Conservation (phyloP, 2,113 vertebrate genomes). For the Cygnus atratus region DNA sequence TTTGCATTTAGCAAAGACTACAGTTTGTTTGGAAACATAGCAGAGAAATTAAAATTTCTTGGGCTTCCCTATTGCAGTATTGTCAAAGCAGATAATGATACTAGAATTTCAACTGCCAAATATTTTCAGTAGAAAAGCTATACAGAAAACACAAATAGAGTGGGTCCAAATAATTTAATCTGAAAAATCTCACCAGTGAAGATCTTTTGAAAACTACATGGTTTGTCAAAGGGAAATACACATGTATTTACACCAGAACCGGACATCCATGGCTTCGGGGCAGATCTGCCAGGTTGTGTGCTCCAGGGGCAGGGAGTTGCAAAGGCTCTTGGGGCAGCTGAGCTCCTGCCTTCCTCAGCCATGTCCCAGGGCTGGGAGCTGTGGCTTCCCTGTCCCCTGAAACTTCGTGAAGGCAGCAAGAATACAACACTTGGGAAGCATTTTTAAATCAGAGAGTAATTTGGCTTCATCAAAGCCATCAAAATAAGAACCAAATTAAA, state of each 20-base stretch:
- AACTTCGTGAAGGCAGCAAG: not conserved
- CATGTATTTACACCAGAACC: not conserved
- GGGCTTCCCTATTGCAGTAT: not conserved
- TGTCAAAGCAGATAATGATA: not conserved
- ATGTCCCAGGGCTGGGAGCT: not conserved
- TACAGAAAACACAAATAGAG: not conserved
- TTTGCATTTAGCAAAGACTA: not conserved
- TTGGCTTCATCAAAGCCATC: not conserved
- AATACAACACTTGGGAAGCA: not conserved
- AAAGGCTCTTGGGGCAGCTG: not conserved
- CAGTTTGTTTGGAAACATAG: not conserved
- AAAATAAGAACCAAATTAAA: not conserved
- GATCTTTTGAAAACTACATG: not conserved
- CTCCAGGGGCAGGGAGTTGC: rapidly evolving
- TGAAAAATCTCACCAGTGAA: not conserved
- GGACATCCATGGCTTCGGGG: not conserved
- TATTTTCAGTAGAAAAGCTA: not conserved
- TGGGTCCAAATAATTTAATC: not conserved
- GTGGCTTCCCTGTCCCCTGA: rapidly evolving
- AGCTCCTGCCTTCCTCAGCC: not conserved
- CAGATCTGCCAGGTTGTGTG: not conserved
- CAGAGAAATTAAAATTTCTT: not conserved
- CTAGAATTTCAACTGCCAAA: not conserved
- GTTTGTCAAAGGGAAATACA: not conserved
- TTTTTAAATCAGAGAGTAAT: not conserved